Conservation (phyloP, 1,140 invertebrate genomes). For the Druon quercuslanigerum region DNA sequence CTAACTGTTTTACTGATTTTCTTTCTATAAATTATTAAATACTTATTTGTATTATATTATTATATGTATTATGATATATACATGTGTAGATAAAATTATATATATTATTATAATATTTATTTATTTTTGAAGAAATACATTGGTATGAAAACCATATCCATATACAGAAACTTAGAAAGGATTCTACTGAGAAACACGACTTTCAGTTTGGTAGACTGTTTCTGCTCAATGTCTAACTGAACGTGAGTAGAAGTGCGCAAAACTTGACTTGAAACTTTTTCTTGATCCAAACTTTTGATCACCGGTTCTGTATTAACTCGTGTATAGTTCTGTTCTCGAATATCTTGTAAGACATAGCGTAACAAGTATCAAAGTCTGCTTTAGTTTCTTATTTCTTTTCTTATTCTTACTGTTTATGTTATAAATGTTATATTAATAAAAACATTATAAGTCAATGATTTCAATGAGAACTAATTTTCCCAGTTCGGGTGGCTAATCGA, state of each 20-base stretch:
- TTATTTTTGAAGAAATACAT: not conserved
- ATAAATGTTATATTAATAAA: too few species aligned
- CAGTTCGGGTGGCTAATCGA: too few species aligned
- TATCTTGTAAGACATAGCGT: constrained; percentile 5
- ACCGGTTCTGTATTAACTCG: constrained; percentile 25
- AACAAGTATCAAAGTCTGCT: constrained; percentile 17
- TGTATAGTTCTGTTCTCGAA: constrained; percentile 20
- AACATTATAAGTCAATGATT: too few species aligned
- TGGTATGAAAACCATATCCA: not conserved
- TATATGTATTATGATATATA: too few species aligned
- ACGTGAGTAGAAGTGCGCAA: constrained; percentile 12
- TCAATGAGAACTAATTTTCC: too few species aligned
- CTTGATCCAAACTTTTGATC: constrained; percentile 22
- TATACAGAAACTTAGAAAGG: not conserved
- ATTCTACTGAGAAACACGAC: constrained; percentile 19
- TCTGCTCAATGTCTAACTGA: constrained; percentile 1
- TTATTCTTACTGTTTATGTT: too few species aligned
- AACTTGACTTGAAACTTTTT: constrained; percentile 15
- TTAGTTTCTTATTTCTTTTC: not conserved
- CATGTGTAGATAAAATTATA: too few species aligned
- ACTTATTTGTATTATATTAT: too few species aligned
- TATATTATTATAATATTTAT: too few species aligned
- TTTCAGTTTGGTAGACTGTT: constrained; percentile 28
- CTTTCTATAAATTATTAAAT: not conserved
- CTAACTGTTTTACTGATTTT: constrained; percentile 8